A percentile compares a stretch with the other conserved stretches of the same genome.
Evolutionary conservation across 2,888 invertebrate genomes (phyloP).

Genomic region (Latrodectus elegans): DNA sequence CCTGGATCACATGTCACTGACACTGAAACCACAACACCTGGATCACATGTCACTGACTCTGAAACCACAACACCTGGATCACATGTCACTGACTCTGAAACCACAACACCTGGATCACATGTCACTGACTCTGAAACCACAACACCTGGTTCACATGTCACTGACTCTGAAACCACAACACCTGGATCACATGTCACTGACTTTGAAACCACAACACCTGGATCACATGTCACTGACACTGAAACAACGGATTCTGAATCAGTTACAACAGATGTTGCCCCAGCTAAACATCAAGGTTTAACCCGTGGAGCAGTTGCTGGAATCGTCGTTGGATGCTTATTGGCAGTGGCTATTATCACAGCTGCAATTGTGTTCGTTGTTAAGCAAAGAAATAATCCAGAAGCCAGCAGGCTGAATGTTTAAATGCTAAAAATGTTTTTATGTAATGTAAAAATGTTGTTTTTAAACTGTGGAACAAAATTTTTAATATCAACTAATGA

Average conservation of each 20-base stretch:
- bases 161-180: neutral
- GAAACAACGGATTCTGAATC: neutral
- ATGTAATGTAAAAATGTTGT: neutral
- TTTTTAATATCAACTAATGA: neutral
- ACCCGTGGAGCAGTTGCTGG: constrained; percentile 48
- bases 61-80: neutral
- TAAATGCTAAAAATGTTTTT: constrained; percentile 19
- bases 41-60: neutral
- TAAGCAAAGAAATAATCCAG: constrained; percentile 36
- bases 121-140: neutral
- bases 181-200: neutral
- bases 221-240: neutral
- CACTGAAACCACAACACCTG: neutral
- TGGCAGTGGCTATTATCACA: constrained; percentile 44
- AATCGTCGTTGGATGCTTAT: constrained; percentile 50
- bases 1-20: neutral
- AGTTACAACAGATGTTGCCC: neutral
- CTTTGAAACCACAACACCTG: neutral
- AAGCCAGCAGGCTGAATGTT: constrained; percentile 36
- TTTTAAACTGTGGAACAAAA: neutral
- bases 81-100: neutral
- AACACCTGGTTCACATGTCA: neutral
- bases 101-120: neutral
- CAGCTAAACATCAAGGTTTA: constrained; percentile 26
- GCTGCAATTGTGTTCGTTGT: constrained; percentile 57